A percentile compares a stretch with the other conserved stretches of the same genome.
phyloP scores from a whole-genome alignment of 2,888 invertebrate genomes.

The Pristionchus japonicus region DNA sequence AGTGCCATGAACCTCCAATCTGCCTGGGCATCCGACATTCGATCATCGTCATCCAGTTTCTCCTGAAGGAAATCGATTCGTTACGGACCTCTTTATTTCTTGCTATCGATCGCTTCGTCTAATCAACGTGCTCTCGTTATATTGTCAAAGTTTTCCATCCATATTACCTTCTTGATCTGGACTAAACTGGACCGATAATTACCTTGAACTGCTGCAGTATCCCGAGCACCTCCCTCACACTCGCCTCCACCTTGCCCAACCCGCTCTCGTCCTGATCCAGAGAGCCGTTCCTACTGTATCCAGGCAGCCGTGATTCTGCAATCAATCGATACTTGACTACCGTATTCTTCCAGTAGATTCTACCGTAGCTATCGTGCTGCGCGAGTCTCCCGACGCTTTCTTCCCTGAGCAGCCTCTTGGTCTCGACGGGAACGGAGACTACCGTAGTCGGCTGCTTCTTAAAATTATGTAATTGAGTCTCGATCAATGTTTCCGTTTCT shows the following conservation, averaged over 20 bases:
- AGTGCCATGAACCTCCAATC: constrained; percentile 74
- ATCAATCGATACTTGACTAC: neutral
- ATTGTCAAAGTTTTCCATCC: no score
- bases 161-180: no score
- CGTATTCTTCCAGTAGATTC: neutral
- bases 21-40: constrained; percentile 69
- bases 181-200: no score
- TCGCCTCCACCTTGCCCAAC: constrained; percentile 40
- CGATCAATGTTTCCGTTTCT: no score
- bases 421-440: constrained; percentile 36
- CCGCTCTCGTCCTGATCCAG: neutral
- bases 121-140: no score
- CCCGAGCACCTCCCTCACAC: constrained; percentile 47
- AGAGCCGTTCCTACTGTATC: neutral
- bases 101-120: no score
- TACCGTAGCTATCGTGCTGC: constrained; percentile 31
- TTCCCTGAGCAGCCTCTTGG: neutral
- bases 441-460: neutral
- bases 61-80: constrained; percentile 56
- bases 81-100: no score
- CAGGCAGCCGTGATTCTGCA: neutral
- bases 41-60: constrained; percentile 69
- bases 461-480: no score
- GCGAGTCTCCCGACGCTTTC: neutral
- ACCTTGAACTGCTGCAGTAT: constrained; percentile 51